Evolutionary conservation across 2,797 vertebrate species (phyloP).

Genomic region (Vespertilio murinus): DNA sequence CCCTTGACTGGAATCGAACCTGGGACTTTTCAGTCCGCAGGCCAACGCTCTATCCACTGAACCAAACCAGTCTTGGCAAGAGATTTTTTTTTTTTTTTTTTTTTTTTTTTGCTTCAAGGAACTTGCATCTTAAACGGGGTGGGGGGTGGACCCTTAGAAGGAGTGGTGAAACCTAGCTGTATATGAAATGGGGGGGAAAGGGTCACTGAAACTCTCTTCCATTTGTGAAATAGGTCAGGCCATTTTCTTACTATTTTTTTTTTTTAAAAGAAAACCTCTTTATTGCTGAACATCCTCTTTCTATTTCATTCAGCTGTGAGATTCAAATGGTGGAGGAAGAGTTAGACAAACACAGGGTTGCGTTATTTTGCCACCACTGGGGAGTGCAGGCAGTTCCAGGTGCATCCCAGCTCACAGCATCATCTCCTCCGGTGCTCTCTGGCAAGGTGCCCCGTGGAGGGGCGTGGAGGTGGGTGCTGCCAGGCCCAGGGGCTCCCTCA

Average conservation of each 20-base stretch:
- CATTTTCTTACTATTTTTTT: neutral
- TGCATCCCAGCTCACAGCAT: neutral
- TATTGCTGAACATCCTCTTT: too few species aligned
- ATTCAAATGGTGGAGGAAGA: neutral
- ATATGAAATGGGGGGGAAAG: neutral
- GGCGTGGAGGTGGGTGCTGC: rapidly evolving
- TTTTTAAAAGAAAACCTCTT: too few species aligned
- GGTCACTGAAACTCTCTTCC: neutral
- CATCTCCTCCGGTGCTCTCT: neutral
- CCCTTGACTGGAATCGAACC: too few species aligned
- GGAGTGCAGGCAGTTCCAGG: neutral
- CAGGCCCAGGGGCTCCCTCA: rapidly evolving
- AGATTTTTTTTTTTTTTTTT: too few species aligned
- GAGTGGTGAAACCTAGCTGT: too few species aligned
- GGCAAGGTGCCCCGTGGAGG: too few species aligned
- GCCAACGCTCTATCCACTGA: too few species aligned
- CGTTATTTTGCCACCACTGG: neutral
- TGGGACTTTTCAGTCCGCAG: too few species aligned
- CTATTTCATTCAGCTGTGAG: neutral
- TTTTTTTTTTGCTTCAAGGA: neutral
- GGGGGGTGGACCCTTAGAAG: neutral
- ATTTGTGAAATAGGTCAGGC: neutral
- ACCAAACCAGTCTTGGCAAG: too few species aligned
- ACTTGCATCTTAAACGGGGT: neutral
- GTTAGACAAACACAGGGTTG: neutral